These are phyloP conservation scores for Onchidella celtica DNA, from an alignment of 2,888 invertebrate genomes.

Conservation along the genomic window DNA sequence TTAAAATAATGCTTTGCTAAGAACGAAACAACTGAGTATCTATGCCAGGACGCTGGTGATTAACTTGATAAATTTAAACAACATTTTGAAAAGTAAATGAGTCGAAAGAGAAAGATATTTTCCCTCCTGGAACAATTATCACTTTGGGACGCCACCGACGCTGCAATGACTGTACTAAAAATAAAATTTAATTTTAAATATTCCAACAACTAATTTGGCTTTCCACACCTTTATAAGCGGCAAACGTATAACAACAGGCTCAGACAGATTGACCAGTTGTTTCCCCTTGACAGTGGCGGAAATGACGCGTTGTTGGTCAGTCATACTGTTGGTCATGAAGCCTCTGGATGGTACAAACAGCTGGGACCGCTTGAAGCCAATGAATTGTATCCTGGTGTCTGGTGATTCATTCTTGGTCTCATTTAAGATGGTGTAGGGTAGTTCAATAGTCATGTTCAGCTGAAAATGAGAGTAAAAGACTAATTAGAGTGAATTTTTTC, in stretches of 20 bases:
- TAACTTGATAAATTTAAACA: no score
- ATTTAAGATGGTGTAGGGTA: constrained; percentile 60
- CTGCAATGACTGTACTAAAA: no score
- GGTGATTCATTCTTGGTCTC: constrained; percentile 47
- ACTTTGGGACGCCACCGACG: no score
- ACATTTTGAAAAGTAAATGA: no score
- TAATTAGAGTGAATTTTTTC: no score
- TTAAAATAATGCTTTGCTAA: no score
- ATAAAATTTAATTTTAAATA: background rate
- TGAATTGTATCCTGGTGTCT: constrained; percentile 58
- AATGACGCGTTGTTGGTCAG: constrained; percentile 62
- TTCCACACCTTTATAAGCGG: constrained; percentile 67
- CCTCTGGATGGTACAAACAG: constrained; percentile 65
- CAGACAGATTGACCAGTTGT: constrained; percentile 59
- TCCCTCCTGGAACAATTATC: no score
- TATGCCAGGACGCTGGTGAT: no score
- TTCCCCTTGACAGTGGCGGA: constrained; percentile 65
- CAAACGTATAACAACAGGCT: constrained; percentile 65
- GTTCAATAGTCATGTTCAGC: constrained; percentile 60
- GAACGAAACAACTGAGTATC: no score
- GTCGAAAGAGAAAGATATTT: no score
- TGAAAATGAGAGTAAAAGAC: constrained; percentile 46
- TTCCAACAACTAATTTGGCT: background rate
- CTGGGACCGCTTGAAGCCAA: constrained; percentile 65
- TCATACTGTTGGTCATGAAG: constrained; percentile 46